A percentile compares a stretch with the other conserved stretches of the same genome.
Conservation (phyloP, 30 jellyfish, hydroid and myxozoan genomes). For the Rhopilema esculentum region DNA sequence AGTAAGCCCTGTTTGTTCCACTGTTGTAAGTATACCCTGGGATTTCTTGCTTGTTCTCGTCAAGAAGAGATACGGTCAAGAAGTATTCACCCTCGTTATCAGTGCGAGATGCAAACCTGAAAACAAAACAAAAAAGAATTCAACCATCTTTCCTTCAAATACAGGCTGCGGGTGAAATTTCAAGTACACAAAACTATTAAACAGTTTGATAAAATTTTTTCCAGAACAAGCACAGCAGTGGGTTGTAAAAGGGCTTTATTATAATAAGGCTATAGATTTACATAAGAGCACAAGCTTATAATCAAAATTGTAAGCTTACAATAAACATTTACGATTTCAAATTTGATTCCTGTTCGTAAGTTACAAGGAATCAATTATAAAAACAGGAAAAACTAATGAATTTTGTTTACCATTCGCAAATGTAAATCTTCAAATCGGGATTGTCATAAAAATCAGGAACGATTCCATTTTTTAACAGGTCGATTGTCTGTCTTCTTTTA, state of each 20-base stretch:
- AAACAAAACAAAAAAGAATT: background rate
- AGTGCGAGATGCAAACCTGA: conserved; percentile 61
- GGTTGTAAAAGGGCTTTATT: too few relatives aligned
- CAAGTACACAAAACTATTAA: too few relatives aligned
- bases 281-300: too few relatives aligned
- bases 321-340: too few relatives aligned
- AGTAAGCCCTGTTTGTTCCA: conserved; percentile 4
- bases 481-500: conserved; percentile 37
- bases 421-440: conserved; percentile 31
- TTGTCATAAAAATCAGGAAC: conserved; percentile 47
- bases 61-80: conserved; percentile 12
- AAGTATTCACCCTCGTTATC: conserved; percentile 40
- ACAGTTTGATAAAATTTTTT: too few relatives aligned
- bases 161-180: too few relatives aligned
- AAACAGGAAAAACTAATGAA: too few relatives aligned
- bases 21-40: conserved; percentile 28
- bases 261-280: too few relatives aligned
- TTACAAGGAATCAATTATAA: too few relatives aligned
- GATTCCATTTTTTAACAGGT: conserved; percentile 37
- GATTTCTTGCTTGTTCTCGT: conserved; percentile 19
- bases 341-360: too few relatives aligned
- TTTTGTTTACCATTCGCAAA: conserved; percentile 70
- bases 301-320: too few relatives aligned
- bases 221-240: too few relatives aligned
- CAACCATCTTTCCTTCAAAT: background rate